Evolutionary conservation across 2,113 vertebrate genomes (phyloP).

Genomic region (Daubentonia madagascariensis): DNA sequence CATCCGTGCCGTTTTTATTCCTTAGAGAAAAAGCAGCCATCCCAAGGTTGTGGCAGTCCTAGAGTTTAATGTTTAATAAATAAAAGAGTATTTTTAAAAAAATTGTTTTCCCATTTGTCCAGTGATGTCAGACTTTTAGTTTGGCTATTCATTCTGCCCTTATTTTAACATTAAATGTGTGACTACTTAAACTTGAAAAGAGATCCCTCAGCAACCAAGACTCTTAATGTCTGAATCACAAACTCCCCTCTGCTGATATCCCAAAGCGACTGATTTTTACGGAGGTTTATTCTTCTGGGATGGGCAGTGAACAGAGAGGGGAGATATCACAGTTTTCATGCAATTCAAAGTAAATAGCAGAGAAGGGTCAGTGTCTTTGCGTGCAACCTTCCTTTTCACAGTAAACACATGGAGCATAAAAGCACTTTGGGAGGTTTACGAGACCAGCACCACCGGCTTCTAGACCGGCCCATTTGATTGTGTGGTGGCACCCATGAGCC

Average conservation of each 20-base stretch:
- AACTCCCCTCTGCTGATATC: neutral
- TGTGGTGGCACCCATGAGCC: neutral
- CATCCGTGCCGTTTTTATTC: neutral
- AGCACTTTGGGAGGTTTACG: neutral
- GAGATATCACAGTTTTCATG: neutral
- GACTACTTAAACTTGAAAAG: neutral
- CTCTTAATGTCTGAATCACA: neutral
- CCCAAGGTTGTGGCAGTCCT: neutral
- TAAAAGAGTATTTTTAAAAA: neutral
- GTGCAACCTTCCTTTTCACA: neutral
- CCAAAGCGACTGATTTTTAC: neutral
- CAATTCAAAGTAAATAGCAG: neutral
- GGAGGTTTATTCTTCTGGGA: neutral
- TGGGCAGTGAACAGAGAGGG: neutral
- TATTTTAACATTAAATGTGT: conserved; percentile 24
- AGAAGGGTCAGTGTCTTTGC: neutral
- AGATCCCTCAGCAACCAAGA: neutral
- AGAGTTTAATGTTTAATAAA: neutral
- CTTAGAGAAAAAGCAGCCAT: neutral
- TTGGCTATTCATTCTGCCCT: neutral
- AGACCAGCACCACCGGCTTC: neutral
- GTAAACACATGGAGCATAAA: neutral
- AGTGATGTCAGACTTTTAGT: neutral
- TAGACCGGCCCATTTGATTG: neutral
- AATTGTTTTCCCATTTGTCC: neutral